Evolutionary conservation across 2,888 invertebrate genomes (phyloP), one percentile per base, ranked within the genome.

Genomic region (Drosophila subquinaria): DNA sequence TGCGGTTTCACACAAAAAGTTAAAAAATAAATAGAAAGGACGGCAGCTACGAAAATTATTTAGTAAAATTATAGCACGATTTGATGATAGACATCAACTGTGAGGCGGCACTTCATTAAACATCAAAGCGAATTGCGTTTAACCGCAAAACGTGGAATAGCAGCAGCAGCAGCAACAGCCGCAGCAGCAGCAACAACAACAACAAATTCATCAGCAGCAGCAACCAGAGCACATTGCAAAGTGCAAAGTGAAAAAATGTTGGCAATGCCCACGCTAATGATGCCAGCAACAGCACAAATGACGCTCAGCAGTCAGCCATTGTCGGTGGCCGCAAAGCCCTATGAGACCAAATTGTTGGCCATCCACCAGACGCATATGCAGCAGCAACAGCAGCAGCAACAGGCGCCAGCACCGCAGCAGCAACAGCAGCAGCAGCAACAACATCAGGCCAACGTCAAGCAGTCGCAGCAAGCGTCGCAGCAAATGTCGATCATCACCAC

Each of bases 181-280:
- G 72, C 81, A 80, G 43, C 68, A 79, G 69, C 55, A 65, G 55
- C 67, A 77, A 50, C 69, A 73, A 3, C 33, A 33, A 33, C 10
- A 33, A 47, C 68, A 68, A 11, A 36, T 69, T 42, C 63, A 73
- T 45, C 63, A 61, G 52, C 53, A 76, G 50, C 63, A 75, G 56
- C 73, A 73, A 56, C 59, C 64, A 65, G 40, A 77, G 78, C 76
- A 67, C 74, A 69, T 63, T 62, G 69, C 69, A 48, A 51, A 59
- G 57, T 57, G 57, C 35, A 57, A 45, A 56, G 56, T 51, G 63
- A 30, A 69, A 91, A 86, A 72, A 93, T 93, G 93, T 93, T 93
- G 93, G 93, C 93, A 80, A 93, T 93, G 93, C 93, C 93, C 90
- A 93, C 93, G 84, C 87, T 93, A 79, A 93, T 93, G 93, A 93